Evolutionary conservation across 2,888 invertebrate genomes (phyloP).

Genomic region (Carabus problematicus): DNA sequence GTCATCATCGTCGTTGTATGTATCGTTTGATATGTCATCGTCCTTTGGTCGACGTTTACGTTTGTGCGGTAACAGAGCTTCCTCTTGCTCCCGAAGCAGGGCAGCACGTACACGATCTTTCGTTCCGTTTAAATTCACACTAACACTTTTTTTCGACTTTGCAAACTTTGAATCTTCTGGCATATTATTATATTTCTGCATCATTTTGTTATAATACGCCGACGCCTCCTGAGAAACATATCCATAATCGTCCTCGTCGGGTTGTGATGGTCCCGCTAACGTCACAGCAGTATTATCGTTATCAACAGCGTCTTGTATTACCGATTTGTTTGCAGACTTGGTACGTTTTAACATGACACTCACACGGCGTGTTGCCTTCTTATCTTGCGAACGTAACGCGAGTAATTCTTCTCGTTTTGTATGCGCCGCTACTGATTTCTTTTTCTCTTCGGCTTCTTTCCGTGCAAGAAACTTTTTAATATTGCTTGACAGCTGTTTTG

Average conservation of each 20-base stretch:
- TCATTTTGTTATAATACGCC: constrained; percentile 82
- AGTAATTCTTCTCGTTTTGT: constrained; percentile 70
- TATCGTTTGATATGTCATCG: constrained; percentile 52
- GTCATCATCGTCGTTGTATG: constrained; percentile 57
- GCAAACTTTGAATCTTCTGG: constrained; percentile 74
- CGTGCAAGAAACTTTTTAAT: constrained; percentile 84
- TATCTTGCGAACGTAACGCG: constrained; percentile 64
- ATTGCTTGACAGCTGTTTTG: constrained; percentile 75
- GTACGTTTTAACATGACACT: constrained; percentile 76
- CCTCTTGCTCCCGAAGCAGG: constrained; percentile 72
- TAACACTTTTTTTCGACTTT: constrained; percentile 62
- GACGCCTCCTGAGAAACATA: constrained; percentile 86
- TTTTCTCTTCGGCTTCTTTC: constrained; percentile 80
- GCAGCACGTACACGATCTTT: constrained; percentile 81
- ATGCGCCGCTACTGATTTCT: constrained; percentile 68
- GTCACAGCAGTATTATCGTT: constrained; percentile 78
- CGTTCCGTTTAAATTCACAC: constrained; percentile 65
- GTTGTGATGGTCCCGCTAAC: constrained; percentile 76
- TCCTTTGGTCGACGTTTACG: constrained; percentile 63
- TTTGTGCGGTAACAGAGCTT: constrained; percentile 73
- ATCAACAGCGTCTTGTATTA: constrained; percentile 81
- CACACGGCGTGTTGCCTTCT: constrained; percentile 57
- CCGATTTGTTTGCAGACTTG: constrained; percentile 89
- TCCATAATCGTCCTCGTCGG: constrained; percentile 91
- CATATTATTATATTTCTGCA: constrained; percentile 79